phyloP scores from a whole-genome alignment of 1,140 invertebrate genomes.

The Coenobita brevimanus region DNA sequence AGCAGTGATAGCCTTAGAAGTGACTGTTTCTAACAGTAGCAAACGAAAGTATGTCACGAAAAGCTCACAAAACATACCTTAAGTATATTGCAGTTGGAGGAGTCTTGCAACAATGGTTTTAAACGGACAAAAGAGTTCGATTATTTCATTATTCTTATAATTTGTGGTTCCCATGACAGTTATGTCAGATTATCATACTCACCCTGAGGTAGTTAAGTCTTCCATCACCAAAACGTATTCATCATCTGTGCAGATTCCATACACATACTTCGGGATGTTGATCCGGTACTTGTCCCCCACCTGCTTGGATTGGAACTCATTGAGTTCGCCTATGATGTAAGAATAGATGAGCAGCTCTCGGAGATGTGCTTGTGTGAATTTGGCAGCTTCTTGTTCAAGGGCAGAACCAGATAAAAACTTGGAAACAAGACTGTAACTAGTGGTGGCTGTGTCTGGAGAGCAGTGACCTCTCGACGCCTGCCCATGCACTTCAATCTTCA shows the following conservation, averaged over 20 bases:
- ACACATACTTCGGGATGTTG: not conserved
- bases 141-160: not conserved
- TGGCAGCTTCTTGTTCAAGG: not conserved
- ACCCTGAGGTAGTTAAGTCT: not conserved
- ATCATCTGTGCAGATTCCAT: not conserved
- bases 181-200: too few species aligned
- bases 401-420: not conserved
- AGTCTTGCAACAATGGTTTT: too few species aligned
- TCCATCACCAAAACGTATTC: conserved; percentile 7
- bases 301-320: not conserved
- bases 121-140: not conserved
- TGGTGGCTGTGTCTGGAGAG: not conserved
- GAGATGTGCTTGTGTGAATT: not conserved
- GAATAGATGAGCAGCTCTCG: not conserved
- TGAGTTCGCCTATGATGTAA: not conserved
- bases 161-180: too few species aligned
- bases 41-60: too few species aligned
- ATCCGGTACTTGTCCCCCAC: conserved; percentile 8
- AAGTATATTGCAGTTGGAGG: too few species aligned
- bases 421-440: not conserved
- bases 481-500: conserved; percentile 6
- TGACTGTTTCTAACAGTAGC: too few species aligned
- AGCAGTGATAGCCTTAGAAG: too few species aligned
- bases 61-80: too few species aligned
- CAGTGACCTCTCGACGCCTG: not conserved